Percentiles rank a stretch among this genome's conserved stretches.
These are phyloP conservation scores for Hyles vespertilio DNA, from an alignment of 1,140 invertebrate genomes.

Conservation along the genomic window DNA sequence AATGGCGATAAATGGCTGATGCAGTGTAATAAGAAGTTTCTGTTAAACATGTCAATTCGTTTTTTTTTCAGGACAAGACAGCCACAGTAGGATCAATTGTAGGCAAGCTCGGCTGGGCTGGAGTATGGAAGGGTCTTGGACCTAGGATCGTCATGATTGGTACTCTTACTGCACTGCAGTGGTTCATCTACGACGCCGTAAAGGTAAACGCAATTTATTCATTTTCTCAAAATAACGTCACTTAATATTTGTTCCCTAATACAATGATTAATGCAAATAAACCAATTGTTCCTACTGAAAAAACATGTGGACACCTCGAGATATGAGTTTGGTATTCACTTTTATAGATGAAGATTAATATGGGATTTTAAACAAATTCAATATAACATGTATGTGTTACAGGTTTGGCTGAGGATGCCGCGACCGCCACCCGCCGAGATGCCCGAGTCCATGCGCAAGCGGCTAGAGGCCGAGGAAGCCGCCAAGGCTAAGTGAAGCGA, in stretches of 20 bases:
- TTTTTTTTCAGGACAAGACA: constrained; percentile 57
- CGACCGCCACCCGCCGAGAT: constrained; percentile 98
- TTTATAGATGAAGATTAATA: neutral
- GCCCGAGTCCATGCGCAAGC: constrained; percentile 96
- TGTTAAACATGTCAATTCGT: neutral
- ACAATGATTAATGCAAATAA: constrained; percentile 50
- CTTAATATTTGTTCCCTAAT: too few relatives aligned
- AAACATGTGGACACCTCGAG: constrained; percentile 32
- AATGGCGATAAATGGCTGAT: too few relatives aligned
- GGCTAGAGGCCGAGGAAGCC: constrained; percentile 79
- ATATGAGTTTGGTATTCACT: constrained; percentile 23
- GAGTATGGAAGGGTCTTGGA: constrained; percentile 96
- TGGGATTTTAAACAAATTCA: neutral
- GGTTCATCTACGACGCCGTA: constrained; percentile 99
- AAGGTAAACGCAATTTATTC: constrained; percentile 80
- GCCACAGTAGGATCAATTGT: constrained; percentile 69
- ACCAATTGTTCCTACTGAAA: constrained; percentile 66
- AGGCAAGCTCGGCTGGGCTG: constrained; percentile 78
- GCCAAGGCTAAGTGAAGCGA: constrained; percentile 48
- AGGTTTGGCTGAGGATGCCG: constrained; percentile 89
- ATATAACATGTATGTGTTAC: constrained; percentile 6
- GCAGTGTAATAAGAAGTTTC: too few relatives aligned
- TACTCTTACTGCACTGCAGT: constrained; percentile 97
- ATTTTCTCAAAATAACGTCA: neutral
- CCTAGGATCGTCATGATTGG: constrained; percentile 99